These are phyloP conservation scores for Axea sp. DNA, from an alignment of 2,888 invertebrate species.

Conservation along the genomic window DNA sequence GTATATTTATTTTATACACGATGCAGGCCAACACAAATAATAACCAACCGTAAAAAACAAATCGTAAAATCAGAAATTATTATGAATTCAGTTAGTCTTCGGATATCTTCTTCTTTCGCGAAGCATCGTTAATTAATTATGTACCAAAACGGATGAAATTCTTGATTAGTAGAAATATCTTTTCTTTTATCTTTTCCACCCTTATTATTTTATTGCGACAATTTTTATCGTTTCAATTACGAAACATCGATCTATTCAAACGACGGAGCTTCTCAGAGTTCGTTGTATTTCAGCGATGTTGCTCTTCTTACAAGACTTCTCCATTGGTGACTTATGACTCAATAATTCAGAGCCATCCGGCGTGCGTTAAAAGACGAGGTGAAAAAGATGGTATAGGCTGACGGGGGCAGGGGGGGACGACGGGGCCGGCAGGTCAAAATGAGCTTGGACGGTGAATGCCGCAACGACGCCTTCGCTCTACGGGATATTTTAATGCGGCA, in stretches of 20 bases:
- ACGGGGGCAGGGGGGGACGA: neutral
- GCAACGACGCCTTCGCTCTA: slow-evolving; percentile 55
- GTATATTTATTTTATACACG: no score
- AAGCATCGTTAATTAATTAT: no score
- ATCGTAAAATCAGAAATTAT: no score
- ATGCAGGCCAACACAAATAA: no score
- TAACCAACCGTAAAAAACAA: no score
- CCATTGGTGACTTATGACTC: slow-evolving; percentile 49
- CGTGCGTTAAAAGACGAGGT: slow-evolving; percentile 48
- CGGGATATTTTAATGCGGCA: slow-evolving; percentile 60
- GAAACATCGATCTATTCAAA: slow-evolving; percentile 3
- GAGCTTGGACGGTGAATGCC: slow-evolving; percentile 40
- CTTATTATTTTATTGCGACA: no score
- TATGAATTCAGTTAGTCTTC: no score
- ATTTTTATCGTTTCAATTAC: no score
- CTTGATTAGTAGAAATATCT: slow-evolving; percentile 15
- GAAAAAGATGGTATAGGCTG: slow-evolving; percentile 31
- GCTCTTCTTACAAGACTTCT: slow-evolving; percentile 25
- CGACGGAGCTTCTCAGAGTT: neutral
- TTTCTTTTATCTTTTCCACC: neutral
- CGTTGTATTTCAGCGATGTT: slow-evolving; percentile 6
- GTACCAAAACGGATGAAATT: slow-evolving; percentile 29
- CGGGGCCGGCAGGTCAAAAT: slow-evolving; percentile 24
- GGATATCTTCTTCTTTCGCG: no score
- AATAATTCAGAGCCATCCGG: slow-evolving; percentile 51